phyloP scores from a whole-genome alignment of 2,888 invertebrate species.

The Drosophila rellima region DNA sequence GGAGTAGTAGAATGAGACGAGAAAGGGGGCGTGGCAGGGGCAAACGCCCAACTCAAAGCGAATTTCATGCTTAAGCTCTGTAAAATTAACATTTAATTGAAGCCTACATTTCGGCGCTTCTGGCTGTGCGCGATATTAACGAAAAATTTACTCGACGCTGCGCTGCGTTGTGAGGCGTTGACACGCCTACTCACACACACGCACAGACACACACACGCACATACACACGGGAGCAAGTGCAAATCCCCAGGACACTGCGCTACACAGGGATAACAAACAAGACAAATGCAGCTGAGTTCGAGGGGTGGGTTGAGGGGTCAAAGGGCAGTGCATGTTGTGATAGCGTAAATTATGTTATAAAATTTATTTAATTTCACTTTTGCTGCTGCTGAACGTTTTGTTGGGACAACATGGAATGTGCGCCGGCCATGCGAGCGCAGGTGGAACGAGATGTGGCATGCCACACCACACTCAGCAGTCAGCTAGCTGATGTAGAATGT shows the following conservation, averaged over 20 bases:
- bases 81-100: constrained; percentile 82
- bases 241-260: constrained; percentile 47
- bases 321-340: constrained; percentile 72
- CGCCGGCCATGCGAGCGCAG: constrained; percentile 48
- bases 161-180: not conserved
- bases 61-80: constrained; percentile 82
- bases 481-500: constrained; percentile 3
- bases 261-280: constrained; percentile 22
- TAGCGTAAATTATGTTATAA: constrained; percentile 81
- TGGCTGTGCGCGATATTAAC: constrained; percentile 53
- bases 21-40: not conserved
- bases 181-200: constrained; percentile 10
- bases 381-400: constrained; percentile 67
- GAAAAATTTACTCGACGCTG: constrained; percentile 27
- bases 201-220: constrained; percentile 4
- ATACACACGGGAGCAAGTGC: constrained; percentile 22
- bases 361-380: constrained; percentile 81
- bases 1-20: not conserved
- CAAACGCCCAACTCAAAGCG: constrained; percentile 36
- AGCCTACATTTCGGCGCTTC: constrained; percentile 70
- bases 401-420: constrained; percentile 50
- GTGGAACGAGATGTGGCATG: constrained; percentile 15
- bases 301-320: not conserved
- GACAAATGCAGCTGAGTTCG: constrained; percentile 50
- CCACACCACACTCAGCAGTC: not conserved